A percentile compares a stretch with the other conserved stretches of the same genome.
Conservation (phyloP, 2,888 invertebrate genomes). For the Proisotoma minuta region DNA sequence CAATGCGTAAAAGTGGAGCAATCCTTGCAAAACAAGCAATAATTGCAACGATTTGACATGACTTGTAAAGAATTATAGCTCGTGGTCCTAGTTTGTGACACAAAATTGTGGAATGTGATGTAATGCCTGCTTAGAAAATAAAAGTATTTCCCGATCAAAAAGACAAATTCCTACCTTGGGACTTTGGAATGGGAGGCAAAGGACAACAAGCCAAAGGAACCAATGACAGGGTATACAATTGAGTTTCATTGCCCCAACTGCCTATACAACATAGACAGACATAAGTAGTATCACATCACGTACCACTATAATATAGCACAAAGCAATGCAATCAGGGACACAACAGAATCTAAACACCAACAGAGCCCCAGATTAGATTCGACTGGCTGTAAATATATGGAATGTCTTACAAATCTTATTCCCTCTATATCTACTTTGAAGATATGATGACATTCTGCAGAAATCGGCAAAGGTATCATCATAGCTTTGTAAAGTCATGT, state of each 20-base stretch:
- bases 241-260: too few species aligned
- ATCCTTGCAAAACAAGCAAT: slow-evolving; percentile 8
- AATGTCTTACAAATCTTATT: too few species aligned
- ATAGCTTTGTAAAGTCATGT: too few species aligned
- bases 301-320: too few species aligned
- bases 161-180: slow-evolving; percentile 20
- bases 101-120: not conserved
- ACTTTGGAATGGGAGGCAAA: slow-evolving; percentile 6
- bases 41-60: slow-evolving; percentile 8
- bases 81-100: slow-evolving; percentile 5
- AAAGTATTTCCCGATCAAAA: not conserved
- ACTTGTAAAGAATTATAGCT: not conserved
- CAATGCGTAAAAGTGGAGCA: not conserved
- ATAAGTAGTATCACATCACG: too few species aligned
- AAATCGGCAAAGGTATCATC: too few species aligned
- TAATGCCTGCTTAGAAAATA: not conserved
- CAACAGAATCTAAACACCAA: slow-evolving; percentile 1
- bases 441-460: too few species aligned
- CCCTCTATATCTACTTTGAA: too few species aligned
- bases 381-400: not conserved
- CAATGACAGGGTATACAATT: too few species aligned
- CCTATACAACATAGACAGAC: too few species aligned
- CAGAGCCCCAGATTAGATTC: not conserved
- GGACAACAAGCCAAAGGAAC: not conserved
- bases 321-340: too few species aligned